These are phyloP conservation scores for Bettongia penicillata DNA, from an alignment of 2,113 vertebrate genomes.

Conservation along the genomic window DNA sequence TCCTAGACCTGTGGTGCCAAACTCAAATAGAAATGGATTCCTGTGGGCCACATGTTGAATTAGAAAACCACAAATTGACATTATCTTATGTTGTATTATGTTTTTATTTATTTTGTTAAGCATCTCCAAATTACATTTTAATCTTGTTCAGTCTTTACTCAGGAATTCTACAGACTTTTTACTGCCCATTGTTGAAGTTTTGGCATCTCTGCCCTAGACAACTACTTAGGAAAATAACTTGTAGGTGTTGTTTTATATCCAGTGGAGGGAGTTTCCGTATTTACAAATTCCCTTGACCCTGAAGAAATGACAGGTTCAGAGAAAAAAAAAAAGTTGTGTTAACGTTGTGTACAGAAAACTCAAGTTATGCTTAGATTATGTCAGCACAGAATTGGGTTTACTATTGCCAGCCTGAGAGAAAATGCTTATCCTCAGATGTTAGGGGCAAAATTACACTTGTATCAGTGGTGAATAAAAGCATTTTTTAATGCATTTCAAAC, in stretches of 20 bases:
- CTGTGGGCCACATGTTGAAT: neutral
- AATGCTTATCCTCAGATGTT: neutral
- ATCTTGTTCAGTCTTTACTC: neutral
- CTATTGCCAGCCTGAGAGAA: neutral
- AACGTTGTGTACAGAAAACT: neutral
- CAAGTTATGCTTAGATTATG: neutral
- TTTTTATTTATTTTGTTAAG: neutral
- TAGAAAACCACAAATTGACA: neutral
- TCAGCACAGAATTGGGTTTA: neutral
- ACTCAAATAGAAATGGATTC: neutral
- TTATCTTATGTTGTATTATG: neutral
- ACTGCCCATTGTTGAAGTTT: neutral
- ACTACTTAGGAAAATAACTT: neutral
- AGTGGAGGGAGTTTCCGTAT: neutral
- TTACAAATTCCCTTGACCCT: neutral
- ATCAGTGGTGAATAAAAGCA: neutral
- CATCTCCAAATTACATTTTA: neutral
- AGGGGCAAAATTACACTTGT: constrained; percentile 25
- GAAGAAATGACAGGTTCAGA: neutral
- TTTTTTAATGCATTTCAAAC: neutral
- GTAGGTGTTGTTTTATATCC: neutral
- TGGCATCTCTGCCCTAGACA: neutral
- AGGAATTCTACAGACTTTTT: neutral
- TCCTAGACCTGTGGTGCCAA: neutral
- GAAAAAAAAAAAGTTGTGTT: neutral